A percentile compares a stretch with the other conserved stretches of the same genome.
Evolutionary conservation across 2,888 invertebrate species (phyloP).

Genomic region (Torymus auratus): DNA sequence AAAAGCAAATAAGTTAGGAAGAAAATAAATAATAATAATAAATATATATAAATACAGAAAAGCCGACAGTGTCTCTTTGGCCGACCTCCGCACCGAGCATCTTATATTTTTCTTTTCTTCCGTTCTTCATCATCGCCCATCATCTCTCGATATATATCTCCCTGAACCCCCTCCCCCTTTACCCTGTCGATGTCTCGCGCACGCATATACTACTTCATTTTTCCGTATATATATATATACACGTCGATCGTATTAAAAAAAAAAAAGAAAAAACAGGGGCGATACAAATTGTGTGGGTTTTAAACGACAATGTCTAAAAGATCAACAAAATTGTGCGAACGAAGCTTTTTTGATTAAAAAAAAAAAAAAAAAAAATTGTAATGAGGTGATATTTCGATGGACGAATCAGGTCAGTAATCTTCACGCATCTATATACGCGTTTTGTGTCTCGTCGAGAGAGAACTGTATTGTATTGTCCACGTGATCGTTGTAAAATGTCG

Average conservation of each 20-base stretch:
- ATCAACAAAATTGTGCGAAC: background rate
- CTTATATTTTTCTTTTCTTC: slow-evolving; percentile 46
- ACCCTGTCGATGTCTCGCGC: slow-evolving; percentile 18
- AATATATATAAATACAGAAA: slow-evolving; percentile 50
- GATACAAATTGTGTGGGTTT: background rate
- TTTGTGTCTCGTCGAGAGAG: no score
- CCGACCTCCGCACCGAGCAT: slow-evolving; percentile 47
- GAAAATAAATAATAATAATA: slow-evolving; percentile 40
- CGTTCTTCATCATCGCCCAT: slow-evolving; percentile 45
- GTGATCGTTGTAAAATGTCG: background rate
- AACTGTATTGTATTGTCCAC: no score
- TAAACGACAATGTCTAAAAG: background rate
- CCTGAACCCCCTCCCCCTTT: slow-evolving; percentile 7
- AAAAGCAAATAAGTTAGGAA: slow-evolving; percentile 26
- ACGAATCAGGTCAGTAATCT: no score
- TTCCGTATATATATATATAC: background rate
- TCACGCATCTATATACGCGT: no score
- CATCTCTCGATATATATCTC: slow-evolving; percentile 4
- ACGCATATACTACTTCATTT: slow-evolving; percentile 12
- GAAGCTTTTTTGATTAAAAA: no score
- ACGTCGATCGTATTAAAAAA: slow-evolving; percentile 8
- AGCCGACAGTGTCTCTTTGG: slow-evolving; percentile 65
- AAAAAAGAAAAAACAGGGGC: background rate
- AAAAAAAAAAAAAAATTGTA: no score
- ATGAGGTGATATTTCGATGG: no score